Evolutionary conservation across 2,797 vertebrate species (phyloP), one percentile per base, ranked within the genome.

Genomic region (Acropternis orthonyx): DNA sequence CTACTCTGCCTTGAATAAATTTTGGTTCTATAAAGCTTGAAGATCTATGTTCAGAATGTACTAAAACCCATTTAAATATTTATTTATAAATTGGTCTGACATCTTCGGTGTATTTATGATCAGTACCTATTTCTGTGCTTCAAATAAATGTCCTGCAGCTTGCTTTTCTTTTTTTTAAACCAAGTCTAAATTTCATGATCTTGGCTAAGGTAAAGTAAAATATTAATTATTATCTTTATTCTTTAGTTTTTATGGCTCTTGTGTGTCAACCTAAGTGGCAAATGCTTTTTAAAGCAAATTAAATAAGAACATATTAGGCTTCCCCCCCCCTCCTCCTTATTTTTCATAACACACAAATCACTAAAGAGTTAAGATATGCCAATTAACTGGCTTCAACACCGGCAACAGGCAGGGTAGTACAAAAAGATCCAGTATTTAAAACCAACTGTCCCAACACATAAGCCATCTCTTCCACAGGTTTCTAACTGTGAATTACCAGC

Each of bases 401-500:
- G 77, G 34, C 34, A 86, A 63, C 3, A 36, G 37, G 10, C 26
- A 73, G 39, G 4, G 30, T 65, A 61, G 30, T 65, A 61, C 37
- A 58, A 58, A 92, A 85, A 48, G 22, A 37, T 59, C 9, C 1
- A 6, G 82, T 83, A 84, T 89, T 94, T 86, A 84, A 88, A 94
- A 61, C 6, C n/a, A 73, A 62, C 26, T 39, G 8, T 84, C 51
- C 58, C 36, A 55, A 58, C 41, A n/a, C 2, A 2, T 2, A 2
- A 79, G 7, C 34, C 81, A 23, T 91, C 27, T 81, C 48, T 84
- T 76, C 63, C 74, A 61, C 56, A 56, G 66, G 49, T 92, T 92
- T 89, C 46, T 88, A 81, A 88, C 79, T 73, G 37, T 91, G 88
- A 92, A 62, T 91, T 95, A 86, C 41, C 88, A 67, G 62, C 67